Base-by-base conservation (phyloP, 2,888 invertebrate species). In the Meteorus cinctellus region DNA sequence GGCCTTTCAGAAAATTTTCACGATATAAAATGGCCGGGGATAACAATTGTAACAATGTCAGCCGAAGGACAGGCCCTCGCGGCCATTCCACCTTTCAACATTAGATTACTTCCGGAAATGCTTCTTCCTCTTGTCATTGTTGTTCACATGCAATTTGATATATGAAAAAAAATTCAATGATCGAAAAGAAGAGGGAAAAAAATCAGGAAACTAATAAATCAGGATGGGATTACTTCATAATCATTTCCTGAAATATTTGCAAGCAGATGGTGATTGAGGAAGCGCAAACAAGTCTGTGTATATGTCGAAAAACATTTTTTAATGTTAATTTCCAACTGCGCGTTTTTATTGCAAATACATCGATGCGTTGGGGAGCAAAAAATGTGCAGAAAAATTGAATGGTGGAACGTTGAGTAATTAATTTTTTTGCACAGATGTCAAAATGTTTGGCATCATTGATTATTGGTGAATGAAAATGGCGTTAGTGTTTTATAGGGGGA, bases 11-110 rank as follows among this genome's bases (percentile, higher is more conserved):
- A 55, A 68, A 67, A 68, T 76, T 76, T 76, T 73, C 76, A 69
- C 63, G 68, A 66, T 73, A 72, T 72, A 76, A 76, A 76, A 76
- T 76, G 76, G 76, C 76, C 76, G 76, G 62, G 55, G 69, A 55
- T 55, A 68, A 73, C 63, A 72, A 76, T 68, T 72, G 60, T 62
- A 76, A 76, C 68, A 76, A 76, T 72, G 67, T 76, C 72, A 72
- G 63, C 14, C 36, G 41, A 72, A 68, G 75, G 69, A 27, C 60
- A 62, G 41, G 34, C 19, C 14, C 59, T 34, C 27, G 59, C 71
- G 48, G 67, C 41, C 66, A 65, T 65, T 73, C 19, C 62, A 45
- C 41, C 41, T 59, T 41, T 12, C 67, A 31, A 4, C 29, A 55
- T 55, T 55, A 19, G 55, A 55, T 55, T 55, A 62, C 48, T 72